Conservation (phyloP, 2,113 vertebrate genomes). For the Petroica traversi region DNA sequence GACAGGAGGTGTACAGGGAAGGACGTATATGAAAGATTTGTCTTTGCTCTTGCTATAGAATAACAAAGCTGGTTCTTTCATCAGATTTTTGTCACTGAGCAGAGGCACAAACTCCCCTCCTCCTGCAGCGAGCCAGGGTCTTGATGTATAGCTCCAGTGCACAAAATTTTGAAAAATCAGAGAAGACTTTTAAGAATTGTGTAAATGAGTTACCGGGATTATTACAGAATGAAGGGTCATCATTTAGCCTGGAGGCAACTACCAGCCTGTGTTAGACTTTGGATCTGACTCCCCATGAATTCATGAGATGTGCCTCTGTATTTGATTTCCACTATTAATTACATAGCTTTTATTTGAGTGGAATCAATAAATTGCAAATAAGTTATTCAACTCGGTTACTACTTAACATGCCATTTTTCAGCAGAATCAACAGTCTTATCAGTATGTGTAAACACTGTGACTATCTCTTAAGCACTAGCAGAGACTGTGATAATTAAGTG, state of each 20-base stretch:
- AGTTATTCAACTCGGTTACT: slow-evolving; percentile 12
- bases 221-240: neutral
- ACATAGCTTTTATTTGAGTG: slow-evolving; percentile 17
- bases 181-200: neutral
- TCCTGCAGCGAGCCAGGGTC: neutral
- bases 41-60: slow-evolving; percentile 14
- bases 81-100: neutral
- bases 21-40: neutral
- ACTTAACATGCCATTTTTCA: slow-evolving; percentile 55
- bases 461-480: slow-evolving; percentile 49
- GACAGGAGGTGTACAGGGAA: neutral
- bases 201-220: neutral
- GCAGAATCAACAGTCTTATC: slow-evolving; percentile 60
- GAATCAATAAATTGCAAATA: slow-evolving; percentile 27
- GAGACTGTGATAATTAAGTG: slow-evolving; percentile 43
- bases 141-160: neutral
- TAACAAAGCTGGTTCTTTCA: neutral
- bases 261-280: neutral
- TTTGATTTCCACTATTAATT: neutral
- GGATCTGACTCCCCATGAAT: neutral
- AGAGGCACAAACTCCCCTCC: neutral
- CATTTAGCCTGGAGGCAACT: neutral
- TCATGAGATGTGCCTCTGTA: neutral
- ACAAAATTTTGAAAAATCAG: neutral
- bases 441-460: slow-evolving; percentile 59